Conservation (phyloP, 2,113 vertebrate species). For the Silurus glanis region DNA sequence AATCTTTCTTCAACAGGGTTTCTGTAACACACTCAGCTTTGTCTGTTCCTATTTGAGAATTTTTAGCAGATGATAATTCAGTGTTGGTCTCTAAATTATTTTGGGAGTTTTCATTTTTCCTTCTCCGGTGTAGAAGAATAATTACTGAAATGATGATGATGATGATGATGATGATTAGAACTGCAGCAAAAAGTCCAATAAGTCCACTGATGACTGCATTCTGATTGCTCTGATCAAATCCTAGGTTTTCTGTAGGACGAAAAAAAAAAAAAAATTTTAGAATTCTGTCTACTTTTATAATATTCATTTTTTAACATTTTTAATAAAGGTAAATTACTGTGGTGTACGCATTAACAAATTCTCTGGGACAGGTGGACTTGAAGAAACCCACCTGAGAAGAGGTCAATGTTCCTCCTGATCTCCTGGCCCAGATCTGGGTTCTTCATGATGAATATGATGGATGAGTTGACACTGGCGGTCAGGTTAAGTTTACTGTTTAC, state of each 20-base stretch:
- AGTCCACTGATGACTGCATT: not conserved
- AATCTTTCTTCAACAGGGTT: not conserved
- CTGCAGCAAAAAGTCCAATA: not conserved
- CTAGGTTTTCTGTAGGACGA: not conserved
- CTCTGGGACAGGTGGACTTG: not conserved
- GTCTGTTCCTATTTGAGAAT: not conserved
- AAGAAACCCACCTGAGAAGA: conserved; percentile 42
- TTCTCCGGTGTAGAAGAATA: not conserved
- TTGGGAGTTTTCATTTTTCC: not conserved
- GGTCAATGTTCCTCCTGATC: conserved; percentile 51
- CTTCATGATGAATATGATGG: conserved; percentile 52
- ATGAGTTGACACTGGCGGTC: conserved; percentile 21
- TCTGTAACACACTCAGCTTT: not conserved
- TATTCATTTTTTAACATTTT: not conserved
- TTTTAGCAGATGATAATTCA: not conserved
- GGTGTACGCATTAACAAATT: not conserved
- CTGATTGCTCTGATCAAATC: not conserved
- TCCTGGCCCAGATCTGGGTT: conserved; percentile 51
- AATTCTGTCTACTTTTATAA: not conserved
- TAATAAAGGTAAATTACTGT: not conserved
- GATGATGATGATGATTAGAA: not conserved
- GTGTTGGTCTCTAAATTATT: not conserved
- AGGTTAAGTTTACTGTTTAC: conserved; percentile 50
- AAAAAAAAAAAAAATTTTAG: not conserved
- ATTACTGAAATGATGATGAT: not conserved